Percentiles rank a stretch among this genome's conserved stretches.
phyloP scores from a whole-genome alignment of 1,140 invertebrate species.

The Potamilus streckersoni region DNA sequence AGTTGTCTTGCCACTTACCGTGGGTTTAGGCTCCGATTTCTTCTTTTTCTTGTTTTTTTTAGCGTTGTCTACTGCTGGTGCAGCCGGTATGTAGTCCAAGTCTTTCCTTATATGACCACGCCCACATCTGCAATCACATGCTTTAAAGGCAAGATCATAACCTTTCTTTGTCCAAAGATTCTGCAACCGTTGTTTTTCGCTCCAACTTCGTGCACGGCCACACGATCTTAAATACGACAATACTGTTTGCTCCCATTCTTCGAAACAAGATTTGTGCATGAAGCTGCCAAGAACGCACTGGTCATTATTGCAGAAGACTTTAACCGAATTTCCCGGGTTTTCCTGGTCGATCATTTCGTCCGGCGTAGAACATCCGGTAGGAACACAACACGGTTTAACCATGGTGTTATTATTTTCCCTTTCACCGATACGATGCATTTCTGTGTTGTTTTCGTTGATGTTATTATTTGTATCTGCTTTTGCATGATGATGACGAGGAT shows the following conservation, averaged over 20 bases:
- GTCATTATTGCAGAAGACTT: slow-evolving; percentile 96
- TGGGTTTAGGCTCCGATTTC: slow-evolving; percentile 39
- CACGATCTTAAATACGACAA: slow-evolving; percentile 89
- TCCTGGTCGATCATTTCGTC: slow-evolving; percentile 76
- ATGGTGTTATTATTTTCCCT: slow-evolving; percentile 24
- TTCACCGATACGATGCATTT: not conserved
- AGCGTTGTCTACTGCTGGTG: slow-evolving; percentile 53
- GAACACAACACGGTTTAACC: slow-evolving; percentile 54
- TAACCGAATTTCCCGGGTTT: slow-evolving; percentile 80
- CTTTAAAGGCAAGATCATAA: slow-evolving; percentile 92
- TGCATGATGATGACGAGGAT: slow-evolving; percentile 37
- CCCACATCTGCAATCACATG: slow-evolving; percentile 82
- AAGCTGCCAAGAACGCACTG: slow-evolving; percentile 86
- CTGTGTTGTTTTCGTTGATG: slow-evolving; percentile 18
- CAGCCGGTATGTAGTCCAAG: slow-evolving; percentile 83
- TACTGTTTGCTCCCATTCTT: slow-evolving; percentile 90
- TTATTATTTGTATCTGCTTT: slow-evolving; percentile 58
- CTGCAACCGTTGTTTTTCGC: slow-evolving; percentile 90
- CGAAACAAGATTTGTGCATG: slow-evolving; percentile 97
- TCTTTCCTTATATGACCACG: slow-evolving; percentile 94
- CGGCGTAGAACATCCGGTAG: slow-evolving; percentile 58
- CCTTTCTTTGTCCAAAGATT: slow-evolving; percentile 98
- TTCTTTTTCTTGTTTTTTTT: slow-evolving; percentile 70
- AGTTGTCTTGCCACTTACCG: slow-evolving; percentile 53
- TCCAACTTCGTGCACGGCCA: slow-evolving; percentile 91